Evolutionary conservation across 1,140 invertebrate genomes (phyloP).

Genomic region (Phenacoccus solenopsis): DNA sequence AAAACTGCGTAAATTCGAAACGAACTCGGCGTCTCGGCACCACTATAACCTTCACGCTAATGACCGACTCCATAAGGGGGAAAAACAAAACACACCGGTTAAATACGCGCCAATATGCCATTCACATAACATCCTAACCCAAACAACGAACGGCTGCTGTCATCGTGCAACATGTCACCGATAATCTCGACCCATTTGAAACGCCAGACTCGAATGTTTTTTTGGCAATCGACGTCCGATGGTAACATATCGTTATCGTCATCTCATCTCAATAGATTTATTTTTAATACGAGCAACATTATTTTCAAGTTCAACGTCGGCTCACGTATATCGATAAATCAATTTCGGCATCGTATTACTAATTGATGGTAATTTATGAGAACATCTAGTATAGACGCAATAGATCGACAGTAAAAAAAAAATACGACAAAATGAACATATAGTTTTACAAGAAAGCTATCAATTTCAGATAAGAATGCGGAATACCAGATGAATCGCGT

Average conservation of each 20-base stretch:
- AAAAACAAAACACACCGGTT: background rate
- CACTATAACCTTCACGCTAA: background rate
- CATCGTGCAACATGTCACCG: background rate
- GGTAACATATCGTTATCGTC: background rate
- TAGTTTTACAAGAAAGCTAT: background rate
- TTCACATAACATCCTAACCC: background rate
- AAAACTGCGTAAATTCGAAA: no score
- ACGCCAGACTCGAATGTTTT: background rate
- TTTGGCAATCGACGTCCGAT: background rate
- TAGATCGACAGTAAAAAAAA: background rate
- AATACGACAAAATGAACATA: no score
- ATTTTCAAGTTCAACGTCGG: background rate
- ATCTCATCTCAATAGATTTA: background rate
- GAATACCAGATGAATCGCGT: background rate
- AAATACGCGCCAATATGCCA: background rate
- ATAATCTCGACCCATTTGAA: background rate
- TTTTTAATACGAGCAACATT: no score
- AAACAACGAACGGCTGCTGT: background rate
- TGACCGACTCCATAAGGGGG: background rate
- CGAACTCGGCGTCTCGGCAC: no score
- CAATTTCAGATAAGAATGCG: background rate
- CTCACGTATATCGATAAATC: background rate
- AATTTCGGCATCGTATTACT: background rate
- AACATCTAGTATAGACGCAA: no score
- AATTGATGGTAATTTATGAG: conserved; percentile 3